Conservation (phyloP, 1,140 invertebrate genomes). For the Oedothorax gibbosus region DNA sequence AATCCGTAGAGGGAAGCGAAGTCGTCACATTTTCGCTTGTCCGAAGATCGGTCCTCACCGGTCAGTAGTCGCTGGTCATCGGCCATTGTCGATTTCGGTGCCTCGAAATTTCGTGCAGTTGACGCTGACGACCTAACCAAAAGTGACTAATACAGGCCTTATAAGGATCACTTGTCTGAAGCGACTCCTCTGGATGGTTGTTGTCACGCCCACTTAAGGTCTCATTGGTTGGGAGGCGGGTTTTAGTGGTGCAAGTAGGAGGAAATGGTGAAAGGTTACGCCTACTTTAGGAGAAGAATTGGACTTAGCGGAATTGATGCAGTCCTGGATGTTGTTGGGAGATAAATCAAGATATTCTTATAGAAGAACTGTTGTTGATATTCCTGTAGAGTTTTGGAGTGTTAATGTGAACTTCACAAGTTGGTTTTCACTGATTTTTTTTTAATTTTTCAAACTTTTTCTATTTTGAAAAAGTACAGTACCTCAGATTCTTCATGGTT, state of each 20-base stretch:
- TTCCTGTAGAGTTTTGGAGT: too few species aligned
- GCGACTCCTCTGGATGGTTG: constrained; percentile 46
- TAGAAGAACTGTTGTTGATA: too few species aligned
- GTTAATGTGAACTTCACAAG: too few species aligned
- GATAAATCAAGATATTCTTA: too few species aligned
- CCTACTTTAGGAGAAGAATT: too few species aligned
- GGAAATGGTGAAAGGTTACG: neutral
- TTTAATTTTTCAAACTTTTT: too few species aligned
- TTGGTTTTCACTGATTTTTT: too few species aligned
- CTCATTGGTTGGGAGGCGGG: constrained; percentile 5
- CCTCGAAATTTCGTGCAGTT: constrained; percentile 56
- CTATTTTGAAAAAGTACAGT: too few species aligned
- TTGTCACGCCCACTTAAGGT: constrained; percentile 14
- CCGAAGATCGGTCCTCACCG: constrained; percentile 60
- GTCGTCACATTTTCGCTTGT: constrained; percentile 65
- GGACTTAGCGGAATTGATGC: too few species aligned
- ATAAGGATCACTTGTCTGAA: constrained; percentile 63
- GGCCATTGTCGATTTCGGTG: constrained; percentile 48
- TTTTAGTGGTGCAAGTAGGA: neutral
- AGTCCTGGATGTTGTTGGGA: too few species aligned
- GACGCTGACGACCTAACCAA: constrained; percentile 65
- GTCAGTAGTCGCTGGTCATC: constrained; percentile 58
- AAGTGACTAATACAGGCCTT: constrained; percentile 68
- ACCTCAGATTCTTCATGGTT: too few species aligned
- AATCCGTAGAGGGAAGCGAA: constrained; percentile 68